Evolutionary conservation across 1,140 invertebrate species (phyloP), one percentile per base, ranked within the genome.

Genomic region (Nymphalis io): DNA sequence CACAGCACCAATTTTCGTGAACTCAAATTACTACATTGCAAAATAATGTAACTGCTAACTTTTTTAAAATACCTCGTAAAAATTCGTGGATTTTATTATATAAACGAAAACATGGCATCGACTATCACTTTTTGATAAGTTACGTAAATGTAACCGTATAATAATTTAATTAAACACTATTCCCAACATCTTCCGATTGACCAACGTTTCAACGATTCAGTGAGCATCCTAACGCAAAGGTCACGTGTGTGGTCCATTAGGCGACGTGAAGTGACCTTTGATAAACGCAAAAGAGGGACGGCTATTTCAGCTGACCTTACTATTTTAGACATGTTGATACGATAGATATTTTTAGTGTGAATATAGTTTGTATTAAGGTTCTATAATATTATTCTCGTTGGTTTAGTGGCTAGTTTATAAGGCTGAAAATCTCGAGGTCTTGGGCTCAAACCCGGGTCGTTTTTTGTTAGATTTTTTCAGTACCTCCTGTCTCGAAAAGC

Each of bases 191-290:
- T 48, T 51, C 60, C 42, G 13, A 33, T 33, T 62, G 42, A 23
- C n/a, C 40, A 48, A 39, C n/a, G 33, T 48, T 27, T 62, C 44
- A 33, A 51, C 60, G 46, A 51, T 18, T 1, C 5, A 51, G 46
- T 12, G 46, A 20, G 23, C 48, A 21, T 53, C 20, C 40, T 3
- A 16, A 48, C 51, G 51, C 51, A 55, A 61, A 61, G 60, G 60
- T 61, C 60, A 61, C 42, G 18, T 13, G 18, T 13, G 18, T 20
- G 58, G 8, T 39, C 48, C 63, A 23, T 65, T 57, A 20, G 40
- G 42, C 12, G 11, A 11, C 27, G 42, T 46, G 18, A 38, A 20
- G 12, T 57, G 63, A 65, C 63, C 63, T 61, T 61, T 44, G 39
- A 60, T 40, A 33, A 55, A 27, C 5, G 23, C 51, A 4, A 10